Evolutionary conservation across 2,888 invertebrate species (phyloP).

Genomic region (Maniola hyperantus): DNA sequence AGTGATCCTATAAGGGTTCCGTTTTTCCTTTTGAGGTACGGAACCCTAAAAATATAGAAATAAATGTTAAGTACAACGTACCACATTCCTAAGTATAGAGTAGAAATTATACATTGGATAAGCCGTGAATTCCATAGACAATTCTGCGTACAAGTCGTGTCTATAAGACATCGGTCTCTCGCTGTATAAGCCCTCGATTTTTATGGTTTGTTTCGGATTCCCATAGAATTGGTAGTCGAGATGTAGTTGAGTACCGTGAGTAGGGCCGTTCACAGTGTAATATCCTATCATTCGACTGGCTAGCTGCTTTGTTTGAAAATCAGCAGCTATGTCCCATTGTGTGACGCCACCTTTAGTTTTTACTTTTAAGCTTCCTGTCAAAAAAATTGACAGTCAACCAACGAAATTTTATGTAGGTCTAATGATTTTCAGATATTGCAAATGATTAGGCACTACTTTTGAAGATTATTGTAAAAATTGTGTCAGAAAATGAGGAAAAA

Average conservation of each 20-base stretch:
- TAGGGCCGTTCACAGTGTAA: conserved; percentile 81
- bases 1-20: no score
- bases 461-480: no score
- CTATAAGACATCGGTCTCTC: conserved; percentile 83
- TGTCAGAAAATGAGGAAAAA: no score
- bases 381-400: not conserved
- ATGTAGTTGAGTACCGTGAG: conserved; percentile 83
- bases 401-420: no score
- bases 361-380: conserved; percentile 63
- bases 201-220: conserved; percentile 80
- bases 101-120: conserved; percentile 89
- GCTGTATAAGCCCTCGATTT: conserved; percentile 71
- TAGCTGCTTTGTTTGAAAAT: conserved; percentile 90
- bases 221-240: conserved; percentile 86
- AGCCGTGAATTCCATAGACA: conserved; percentile 88
- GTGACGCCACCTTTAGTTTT: conserved; percentile 83
- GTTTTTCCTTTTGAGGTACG: no score
- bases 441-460: no score
- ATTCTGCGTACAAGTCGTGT: conserved; percentile 84
- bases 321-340: conserved; percentile 89
- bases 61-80: conserved; percentile 56
- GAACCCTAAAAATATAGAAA: not conserved
- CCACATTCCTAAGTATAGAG: conserved; percentile 84
- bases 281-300: conserved; percentile 89
- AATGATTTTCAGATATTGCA: no score